phyloP scores from a whole-genome alignment of 2,113 vertebrate species.

The Cyphomyrus discorhynchus region DNA sequence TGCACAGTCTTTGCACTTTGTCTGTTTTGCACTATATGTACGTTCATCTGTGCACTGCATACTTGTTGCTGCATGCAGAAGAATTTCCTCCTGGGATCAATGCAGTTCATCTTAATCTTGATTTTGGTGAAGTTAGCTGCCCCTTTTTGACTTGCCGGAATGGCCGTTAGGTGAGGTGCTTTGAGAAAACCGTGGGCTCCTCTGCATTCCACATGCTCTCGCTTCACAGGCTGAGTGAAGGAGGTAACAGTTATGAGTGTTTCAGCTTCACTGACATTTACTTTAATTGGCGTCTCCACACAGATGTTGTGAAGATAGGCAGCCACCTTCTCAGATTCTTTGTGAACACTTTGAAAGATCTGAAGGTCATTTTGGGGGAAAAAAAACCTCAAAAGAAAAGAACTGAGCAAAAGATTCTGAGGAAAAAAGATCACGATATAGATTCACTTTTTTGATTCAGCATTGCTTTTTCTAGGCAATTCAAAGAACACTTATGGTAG shows the following conservation, averaged over 20 bases:
- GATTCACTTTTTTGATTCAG: background rate
- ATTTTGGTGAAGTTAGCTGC: background rate
- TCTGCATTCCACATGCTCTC: background rate
- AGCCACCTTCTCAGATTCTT: background rate
- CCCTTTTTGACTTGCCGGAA: background rate
- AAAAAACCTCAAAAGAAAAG: background rate
- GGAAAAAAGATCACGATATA: background rate
- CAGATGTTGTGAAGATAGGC: slow-evolving; percentile 4
- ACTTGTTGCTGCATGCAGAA: background rate
- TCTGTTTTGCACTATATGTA: background rate
- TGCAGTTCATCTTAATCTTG: background rate
- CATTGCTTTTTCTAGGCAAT: background rate
- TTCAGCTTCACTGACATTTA: slow-evolving; percentile 1
- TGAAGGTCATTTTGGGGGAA: background rate
- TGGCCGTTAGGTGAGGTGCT: background rate
- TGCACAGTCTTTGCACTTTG: background rate
- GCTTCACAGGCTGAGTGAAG: background rate
- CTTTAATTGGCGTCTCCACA: slow-evolving; percentile 4
- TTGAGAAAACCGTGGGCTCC: background rate
- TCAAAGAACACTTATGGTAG: background rate
- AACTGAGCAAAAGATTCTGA: background rate
- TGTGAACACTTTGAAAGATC: background rate
- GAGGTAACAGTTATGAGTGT: background rate
- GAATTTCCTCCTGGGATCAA: background rate
- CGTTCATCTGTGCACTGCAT: background rate